Conservation (phyloP, 2,113 vertebrate species). For the Cyanoderma ruficeps region DNA sequence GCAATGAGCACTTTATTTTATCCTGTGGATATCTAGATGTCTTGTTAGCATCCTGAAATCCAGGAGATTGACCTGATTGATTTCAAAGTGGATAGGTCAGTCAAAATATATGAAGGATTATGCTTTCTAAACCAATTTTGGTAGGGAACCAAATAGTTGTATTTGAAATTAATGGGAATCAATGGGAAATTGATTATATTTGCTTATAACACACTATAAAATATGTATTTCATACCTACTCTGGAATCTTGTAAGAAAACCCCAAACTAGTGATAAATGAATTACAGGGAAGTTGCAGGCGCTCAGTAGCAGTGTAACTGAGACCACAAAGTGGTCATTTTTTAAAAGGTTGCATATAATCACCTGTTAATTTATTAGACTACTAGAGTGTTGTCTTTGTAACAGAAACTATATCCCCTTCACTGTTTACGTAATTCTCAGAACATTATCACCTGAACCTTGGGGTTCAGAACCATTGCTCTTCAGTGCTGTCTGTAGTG, state of each 20-base stretch:
- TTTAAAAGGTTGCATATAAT: background rate
- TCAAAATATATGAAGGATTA: background rate
- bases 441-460: background rate
- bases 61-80: background rate
- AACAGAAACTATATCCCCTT: background rate
- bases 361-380: background rate
- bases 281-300: background rate
- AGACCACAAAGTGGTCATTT: background rate
- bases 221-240: background rate
- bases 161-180: background rate
- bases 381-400: background rate
- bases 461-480: background rate
- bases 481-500: background rate
- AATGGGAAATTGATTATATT: background rate
- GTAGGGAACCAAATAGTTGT: background rate
- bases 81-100: background rate
- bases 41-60: background rate
- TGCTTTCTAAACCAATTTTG: background rate
- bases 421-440: background rate
- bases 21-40: background rate
- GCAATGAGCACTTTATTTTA: background rate
- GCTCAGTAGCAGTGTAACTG: background rate
- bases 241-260: background rate
- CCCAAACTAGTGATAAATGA: background rate
- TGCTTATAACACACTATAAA: background rate